A percentile compares a stretch with the other conserved stretches of the same genome.
Evolutionary conservation across 1,140 invertebrate species (phyloP).

Genomic region (Drusus annulatus): DNA sequence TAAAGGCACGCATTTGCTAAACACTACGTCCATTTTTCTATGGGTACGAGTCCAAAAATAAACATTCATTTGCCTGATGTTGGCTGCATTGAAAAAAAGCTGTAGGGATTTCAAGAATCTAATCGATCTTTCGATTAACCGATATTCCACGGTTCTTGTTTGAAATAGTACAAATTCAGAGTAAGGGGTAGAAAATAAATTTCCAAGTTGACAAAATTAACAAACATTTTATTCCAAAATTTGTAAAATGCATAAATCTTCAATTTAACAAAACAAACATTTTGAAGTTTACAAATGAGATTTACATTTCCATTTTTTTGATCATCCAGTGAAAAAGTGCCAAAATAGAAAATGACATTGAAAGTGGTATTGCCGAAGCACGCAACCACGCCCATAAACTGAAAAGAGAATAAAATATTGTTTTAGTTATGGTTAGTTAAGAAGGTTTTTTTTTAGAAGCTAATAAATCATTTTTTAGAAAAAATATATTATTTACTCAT

Average conservation of each 20-base stretch:
- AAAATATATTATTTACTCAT: slow-evolving; percentile 74
- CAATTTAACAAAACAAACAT: too few relatives aligned
- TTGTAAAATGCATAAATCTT: background rate
- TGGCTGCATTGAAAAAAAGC: background rate
- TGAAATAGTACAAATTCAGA: too few relatives aligned
- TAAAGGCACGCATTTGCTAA: slow-evolving; percentile 33
- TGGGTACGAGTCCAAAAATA: slow-evolving; percentile 24
- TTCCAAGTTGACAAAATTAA: too few relatives aligned
- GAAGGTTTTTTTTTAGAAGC: too few relatives aligned
- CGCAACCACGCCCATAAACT: slow-evolving; percentile 82
- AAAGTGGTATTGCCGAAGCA: slow-evolving; percentile 80
- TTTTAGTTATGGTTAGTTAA: too few relatives aligned
- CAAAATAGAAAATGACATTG: slow-evolving; percentile 82
- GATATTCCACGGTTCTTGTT: too few relatives aligned
- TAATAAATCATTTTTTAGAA: slow-evolving; percentile 8
- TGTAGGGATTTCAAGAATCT: background rate
- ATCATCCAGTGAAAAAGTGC: slow-evolving; percentile 85
- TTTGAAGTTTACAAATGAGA: too few relatives aligned
- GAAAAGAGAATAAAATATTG: too few relatives aligned
- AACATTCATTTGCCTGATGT: slow-evolving; percentile 16
- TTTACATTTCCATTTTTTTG: slow-evolving; percentile 29
- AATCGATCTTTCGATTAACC: background rate
- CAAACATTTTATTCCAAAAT: background rate
- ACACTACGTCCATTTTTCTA: slow-evolving; percentile 31
- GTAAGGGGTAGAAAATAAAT: too few relatives aligned